Evolutionary conservation across 2,888 invertebrate species (phyloP), one percentile per base, ranked within the genome.

Genomic region (Endotricha flammealis): DNA sequence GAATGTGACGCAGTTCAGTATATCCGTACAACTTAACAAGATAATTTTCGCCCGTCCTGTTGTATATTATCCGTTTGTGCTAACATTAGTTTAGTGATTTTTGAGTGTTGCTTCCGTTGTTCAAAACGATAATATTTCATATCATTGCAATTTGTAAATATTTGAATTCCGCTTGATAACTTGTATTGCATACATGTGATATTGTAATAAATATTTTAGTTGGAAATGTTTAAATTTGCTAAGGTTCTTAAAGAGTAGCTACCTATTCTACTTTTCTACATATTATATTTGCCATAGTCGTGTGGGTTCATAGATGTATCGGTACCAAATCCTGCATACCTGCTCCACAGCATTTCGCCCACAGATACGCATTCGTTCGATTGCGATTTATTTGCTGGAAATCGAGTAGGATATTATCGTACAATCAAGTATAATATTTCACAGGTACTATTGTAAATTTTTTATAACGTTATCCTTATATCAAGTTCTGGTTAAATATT

Each of bases 51-150:
- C 27, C 8, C 27, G 12, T 27, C 27, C 27, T 12, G 27, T 12
- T 11, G 8, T 5, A 27, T 7, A 10, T 11, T 8, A 12, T 7
- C 12, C 27, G 12, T 27, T 27, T 27, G 27, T 12, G 27, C 12
- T 27, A 27, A 27, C 12, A 27, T 27, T 12, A 11, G 12, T 27
- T 8, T 12, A 12, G 12, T 4, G 6, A 12, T 7, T 27, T 25
- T 25, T 25, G 25, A 25, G 2, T 2, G 11, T 2, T 3, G 2
- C 3, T 20, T 20, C 20, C 7, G 20, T n/a, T n/a, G n/a, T n/a
- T n/a, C n/a, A n/a, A n/a, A n/a, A 32, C 32, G 37, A 37, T 32
- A 37, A 32, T 37, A 13, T 37, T n/a, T n/a, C n/a, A n/a, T n/a
- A 23, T 29, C 11, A n/a, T n/a, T n/a, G n/a, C n/a, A n/a, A n/a